Percentiles rank a stretch among this genome's conserved stretches.
Conservation (phyloP, 1,140 invertebrate species). For the Pogonomyrmex californicus region DNA sequence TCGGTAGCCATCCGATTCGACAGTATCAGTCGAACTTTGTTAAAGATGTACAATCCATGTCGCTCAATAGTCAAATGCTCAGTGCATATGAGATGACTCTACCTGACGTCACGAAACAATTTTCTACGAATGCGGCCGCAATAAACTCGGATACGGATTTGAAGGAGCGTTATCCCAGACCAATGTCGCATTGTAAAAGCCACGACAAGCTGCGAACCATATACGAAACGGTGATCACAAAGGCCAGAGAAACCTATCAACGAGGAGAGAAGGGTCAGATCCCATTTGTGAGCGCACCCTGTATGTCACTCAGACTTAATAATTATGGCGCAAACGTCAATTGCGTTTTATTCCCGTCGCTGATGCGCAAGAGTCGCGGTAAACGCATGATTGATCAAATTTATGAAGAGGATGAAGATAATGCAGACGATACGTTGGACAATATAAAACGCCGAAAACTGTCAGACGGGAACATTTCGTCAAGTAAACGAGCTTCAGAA, state of each 20-base stretch:
- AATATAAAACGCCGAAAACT: conserved; percentile 69
- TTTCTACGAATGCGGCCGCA: conserved; percentile 63
- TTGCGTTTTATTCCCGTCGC: conserved; percentile 76
- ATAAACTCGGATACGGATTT: conserved; percentile 44
- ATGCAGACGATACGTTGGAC: conserved; percentile 32
- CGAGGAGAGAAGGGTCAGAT: conserved; percentile 73
- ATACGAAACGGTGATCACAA: conserved; percentile 79
- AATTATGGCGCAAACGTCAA: conserved; percentile 66
- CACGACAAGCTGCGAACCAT: conserved; percentile 69
- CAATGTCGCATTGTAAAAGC: conserved; percentile 81
- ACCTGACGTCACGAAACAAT: conserved; percentile 80
- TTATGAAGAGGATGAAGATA: conserved; percentile 23
- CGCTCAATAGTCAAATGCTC: conserved; percentile 72
- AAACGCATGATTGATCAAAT: conserved; percentile 77
- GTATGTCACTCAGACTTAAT: conserved; percentile 68
- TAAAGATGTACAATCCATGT: conserved; percentile 41
- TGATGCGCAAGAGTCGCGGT: conserved; percentile 28
- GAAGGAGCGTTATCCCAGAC: conserved; percentile 76
- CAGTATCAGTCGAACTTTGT: conserved; percentile 2
- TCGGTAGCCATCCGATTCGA: conserved; percentile 80
- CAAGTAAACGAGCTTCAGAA: background rate
- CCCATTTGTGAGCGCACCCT: conserved; percentile 84
- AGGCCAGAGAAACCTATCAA: conserved; percentile 81
- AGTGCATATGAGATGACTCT: conserved; percentile 82
- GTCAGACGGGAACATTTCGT: conserved; percentile 31